Evolutionary conservation across 2,888 invertebrate species (phyloP).

Genomic region (Hyposoter didymator): DNA sequence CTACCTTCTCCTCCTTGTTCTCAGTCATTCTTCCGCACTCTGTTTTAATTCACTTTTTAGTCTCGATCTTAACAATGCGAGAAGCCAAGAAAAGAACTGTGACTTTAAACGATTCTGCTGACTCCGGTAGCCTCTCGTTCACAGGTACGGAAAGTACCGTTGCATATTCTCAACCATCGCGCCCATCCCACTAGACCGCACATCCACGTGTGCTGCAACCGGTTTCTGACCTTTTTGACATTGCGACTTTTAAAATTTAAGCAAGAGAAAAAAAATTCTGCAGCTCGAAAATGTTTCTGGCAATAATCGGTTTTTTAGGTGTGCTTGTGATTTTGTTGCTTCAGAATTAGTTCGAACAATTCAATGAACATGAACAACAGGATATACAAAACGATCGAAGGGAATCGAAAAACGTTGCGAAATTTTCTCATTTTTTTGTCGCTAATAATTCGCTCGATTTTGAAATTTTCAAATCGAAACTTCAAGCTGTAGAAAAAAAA

Average conservation of each 20-base stretch:
- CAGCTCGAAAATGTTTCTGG: neutral
- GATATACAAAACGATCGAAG: neutral
- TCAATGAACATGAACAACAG: neutral
- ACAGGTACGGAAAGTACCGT: slow-evolving; percentile 74
- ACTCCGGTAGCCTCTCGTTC: slow-evolving; percentile 21
- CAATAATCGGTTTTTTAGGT: neutral
- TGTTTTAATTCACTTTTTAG: neutral
- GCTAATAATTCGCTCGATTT: neutral
- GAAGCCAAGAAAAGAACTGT: slow-evolving; percentile 27
- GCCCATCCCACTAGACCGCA: slow-evolving; percentile 18
- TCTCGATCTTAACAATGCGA: slow-evolving; percentile 22
- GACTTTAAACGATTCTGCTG: slow-evolving; percentile 16
- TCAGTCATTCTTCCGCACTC: neutral
- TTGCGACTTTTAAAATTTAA: neutral
- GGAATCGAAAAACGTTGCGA: neutral
- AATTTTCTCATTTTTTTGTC: neutral
- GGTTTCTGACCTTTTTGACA: slow-evolving; percentile 57
- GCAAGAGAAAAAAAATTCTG: neutral
- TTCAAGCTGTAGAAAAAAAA: neutral
- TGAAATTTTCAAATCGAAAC: neutral
- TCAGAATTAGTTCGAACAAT: slow-evolving; percentile 5
- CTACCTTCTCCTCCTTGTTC: neutral
- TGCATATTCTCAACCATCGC: slow-evolving; percentile 38
- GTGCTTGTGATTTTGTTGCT: neutral
- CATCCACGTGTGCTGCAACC: slow-evolving; percentile 57